Conservation (phyloP, 2,113 vertebrate species). For the Elephantulus edwardii region DNA sequence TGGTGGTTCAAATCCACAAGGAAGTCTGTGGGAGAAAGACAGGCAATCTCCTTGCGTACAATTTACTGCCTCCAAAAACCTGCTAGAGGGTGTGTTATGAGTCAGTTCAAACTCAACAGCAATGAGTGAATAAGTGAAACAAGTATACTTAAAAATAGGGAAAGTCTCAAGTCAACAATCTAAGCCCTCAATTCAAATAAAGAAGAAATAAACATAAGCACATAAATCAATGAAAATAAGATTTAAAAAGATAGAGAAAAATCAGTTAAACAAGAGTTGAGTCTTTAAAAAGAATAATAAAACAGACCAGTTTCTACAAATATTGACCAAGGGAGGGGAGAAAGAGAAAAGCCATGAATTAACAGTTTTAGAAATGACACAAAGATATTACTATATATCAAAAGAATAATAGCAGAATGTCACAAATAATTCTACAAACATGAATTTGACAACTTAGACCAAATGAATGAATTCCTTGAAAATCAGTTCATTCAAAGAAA, state of each 20-base stretch:
- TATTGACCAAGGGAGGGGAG: not conserved
- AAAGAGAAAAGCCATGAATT: not conserved
- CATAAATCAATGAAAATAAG: not conserved
- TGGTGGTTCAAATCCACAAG: no score
- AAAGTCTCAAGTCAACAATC: not conserved
- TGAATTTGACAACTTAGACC: not conserved
- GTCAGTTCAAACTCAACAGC: no score
- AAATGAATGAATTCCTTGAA: not conserved
- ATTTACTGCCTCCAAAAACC: no score
- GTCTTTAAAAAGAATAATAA: not conserved
- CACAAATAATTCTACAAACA: not conserved
- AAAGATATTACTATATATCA: not conserved
- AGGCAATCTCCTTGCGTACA: no score
- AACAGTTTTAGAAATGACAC: not conserved
- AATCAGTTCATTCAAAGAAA: no score
- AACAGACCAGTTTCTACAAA: not conserved
- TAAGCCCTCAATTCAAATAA: not conserved
- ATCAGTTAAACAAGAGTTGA: not conserved
- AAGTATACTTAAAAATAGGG: no score
- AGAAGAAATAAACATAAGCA: not conserved
- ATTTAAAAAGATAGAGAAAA: not conserved
- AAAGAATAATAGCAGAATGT: not conserved
- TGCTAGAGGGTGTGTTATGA: no score
- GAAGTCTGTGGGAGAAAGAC: no score
- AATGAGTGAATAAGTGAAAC: no score